Conservation (phyloP, 1,140 invertebrate genomes). For the Lepidurus couesii region DNA sequence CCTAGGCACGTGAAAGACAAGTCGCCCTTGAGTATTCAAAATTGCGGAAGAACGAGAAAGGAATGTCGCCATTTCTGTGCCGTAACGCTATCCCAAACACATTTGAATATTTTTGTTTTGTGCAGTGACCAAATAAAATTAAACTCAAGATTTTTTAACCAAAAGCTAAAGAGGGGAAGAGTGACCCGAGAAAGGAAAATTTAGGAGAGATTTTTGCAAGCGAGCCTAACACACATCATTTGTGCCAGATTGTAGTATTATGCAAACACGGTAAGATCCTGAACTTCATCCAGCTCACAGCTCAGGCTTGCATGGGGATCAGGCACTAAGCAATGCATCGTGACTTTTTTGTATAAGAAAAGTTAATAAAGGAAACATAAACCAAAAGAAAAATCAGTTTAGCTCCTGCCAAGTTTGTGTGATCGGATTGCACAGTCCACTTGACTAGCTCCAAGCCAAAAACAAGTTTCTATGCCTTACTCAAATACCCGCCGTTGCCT, state of each 20-base stretch:
- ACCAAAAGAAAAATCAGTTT: neutral
- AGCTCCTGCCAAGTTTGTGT: constrained; percentile 7
- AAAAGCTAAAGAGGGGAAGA: neutral
- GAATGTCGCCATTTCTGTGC: constrained; percentile 9
- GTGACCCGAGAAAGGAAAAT: constrained; percentile 1
- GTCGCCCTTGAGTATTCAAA: constrained; percentile 21
- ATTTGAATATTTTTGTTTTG: neutral
- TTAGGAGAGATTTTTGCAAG: neutral
- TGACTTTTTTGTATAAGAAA: neutral
- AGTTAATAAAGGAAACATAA: neutral
- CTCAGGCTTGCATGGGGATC: constrained; percentile 4
- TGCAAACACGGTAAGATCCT: constrained; percentile 19
- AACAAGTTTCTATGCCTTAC: neutral
- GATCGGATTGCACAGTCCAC: constrained; percentile 20
- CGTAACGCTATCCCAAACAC: constrained; percentile 7
- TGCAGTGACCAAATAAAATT: neutral
- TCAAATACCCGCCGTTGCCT: neutral
- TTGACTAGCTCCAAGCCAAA: neutral
- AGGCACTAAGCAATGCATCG: constrained; percentile 16
- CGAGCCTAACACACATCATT: neutral
- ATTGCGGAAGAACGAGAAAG: constrained; percentile 16
- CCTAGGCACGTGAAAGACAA: constrained; percentile 12
- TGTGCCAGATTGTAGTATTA: constrained; percentile 19
- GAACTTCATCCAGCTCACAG: constrained; percentile 10
- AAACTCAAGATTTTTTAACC: neutral